phyloP scores from a whole-genome alignment of 2,113 vertebrate species.

The Cervus canadensis region DNA sequence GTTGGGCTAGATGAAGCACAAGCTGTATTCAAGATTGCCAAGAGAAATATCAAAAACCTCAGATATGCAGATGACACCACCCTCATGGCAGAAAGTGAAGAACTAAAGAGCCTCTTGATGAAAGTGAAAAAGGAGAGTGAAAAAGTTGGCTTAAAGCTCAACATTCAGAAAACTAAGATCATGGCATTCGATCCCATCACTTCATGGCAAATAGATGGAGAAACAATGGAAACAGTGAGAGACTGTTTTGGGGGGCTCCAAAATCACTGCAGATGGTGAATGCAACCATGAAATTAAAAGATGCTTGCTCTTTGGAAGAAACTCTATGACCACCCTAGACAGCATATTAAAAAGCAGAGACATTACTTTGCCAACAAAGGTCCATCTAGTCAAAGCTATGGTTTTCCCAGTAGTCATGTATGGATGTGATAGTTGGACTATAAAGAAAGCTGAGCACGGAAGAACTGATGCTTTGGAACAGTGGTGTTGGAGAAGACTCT shows the following conservation, averaged over 20 bases:
- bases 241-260: neutral
- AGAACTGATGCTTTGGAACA: neutral
- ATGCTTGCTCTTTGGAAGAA: neutral
- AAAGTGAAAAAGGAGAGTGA: neutral
- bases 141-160: neutral
- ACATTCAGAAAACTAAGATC: neutral
- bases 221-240: neutral
- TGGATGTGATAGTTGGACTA: neutral
- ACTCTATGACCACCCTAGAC: neutral
- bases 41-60: neutral
- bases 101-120: neutral
- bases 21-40: neutral
- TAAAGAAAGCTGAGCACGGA: neutral
- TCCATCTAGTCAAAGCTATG: neutral
- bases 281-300: neutral
- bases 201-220: neutral
- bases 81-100: neutral
- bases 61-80: neutral
- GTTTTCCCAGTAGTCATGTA: neutral
- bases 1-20: neutral
- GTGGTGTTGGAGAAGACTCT: neutral
- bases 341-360: neutral
- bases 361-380: neutral
- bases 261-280: neutral
- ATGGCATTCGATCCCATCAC: neutral